Conservation (phyloP, 1,140 invertebrate species). For the Papilio machaon region DNA sequence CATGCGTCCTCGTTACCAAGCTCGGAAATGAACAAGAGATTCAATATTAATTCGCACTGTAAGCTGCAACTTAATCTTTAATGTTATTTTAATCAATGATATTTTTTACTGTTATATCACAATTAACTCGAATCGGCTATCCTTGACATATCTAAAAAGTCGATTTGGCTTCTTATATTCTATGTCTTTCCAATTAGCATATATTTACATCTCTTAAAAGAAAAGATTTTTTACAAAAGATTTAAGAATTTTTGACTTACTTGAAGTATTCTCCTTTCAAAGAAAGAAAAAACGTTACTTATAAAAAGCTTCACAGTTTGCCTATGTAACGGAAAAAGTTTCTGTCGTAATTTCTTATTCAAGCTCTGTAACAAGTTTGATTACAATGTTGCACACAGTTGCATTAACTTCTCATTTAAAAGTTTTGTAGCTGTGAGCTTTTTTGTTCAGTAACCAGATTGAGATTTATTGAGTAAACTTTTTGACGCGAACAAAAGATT, state of each 20-base stretch:
- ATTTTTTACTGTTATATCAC: not conserved
- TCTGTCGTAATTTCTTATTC: conserved; percentile 20
- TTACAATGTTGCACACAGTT: conserved; percentile 23
- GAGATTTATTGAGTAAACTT: conserved; percentile 17
- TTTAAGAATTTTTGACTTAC: too few relatives aligned
- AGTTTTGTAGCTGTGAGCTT: conserved; percentile 14
- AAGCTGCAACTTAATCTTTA: conserved; percentile 6
- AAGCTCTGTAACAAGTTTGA: conserved; percentile 10
- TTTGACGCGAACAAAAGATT: conserved; percentile 12
- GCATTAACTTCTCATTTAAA: conserved; percentile 18
- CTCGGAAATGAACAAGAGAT: conserved; percentile 64
- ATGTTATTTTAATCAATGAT: not conserved
- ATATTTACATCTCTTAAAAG: too few relatives aligned
- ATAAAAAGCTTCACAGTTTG: not conserved
- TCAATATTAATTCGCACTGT: conserved; percentile 54
- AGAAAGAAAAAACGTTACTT: not conserved
- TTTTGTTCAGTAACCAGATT: not conserved
- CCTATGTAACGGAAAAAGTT: not conserved
- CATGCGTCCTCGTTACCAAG: conserved; percentile 63
- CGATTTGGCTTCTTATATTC: too few relatives aligned
- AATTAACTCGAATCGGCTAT: not conserved
- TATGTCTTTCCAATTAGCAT: too few relatives aligned
- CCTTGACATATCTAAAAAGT: too few relatives aligned
- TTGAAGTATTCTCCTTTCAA: not conserved
- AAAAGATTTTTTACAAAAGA: too few relatives aligned